Evolutionary conservation across 2,113 vertebrate species (phyloP).

Genomic region (Tachysurus fulvidraco): DNA sequence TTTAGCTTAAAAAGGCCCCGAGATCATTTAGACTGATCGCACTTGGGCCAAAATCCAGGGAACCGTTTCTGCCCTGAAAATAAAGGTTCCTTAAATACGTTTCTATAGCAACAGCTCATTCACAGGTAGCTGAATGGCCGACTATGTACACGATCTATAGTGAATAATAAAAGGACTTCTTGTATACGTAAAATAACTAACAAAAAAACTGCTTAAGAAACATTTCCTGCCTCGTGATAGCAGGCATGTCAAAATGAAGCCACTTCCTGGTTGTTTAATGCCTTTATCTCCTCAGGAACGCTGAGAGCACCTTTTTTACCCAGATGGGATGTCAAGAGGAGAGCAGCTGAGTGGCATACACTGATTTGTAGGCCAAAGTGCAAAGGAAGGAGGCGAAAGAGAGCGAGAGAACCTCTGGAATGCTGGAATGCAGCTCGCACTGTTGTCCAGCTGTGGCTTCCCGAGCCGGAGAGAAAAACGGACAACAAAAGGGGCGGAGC

Average conservation of each 20-base stretch:
- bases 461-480: conserved; percentile 3
- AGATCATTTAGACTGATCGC: too few species aligned
- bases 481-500: neutral
- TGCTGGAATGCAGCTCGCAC: conserved; percentile 34
- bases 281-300: conserved; percentile 67
- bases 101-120: neutral
- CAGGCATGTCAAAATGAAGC: neutral
- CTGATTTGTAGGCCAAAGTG: conserved; percentile 55
- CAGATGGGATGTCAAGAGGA: conserved; percentile 50
- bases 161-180: neutral
- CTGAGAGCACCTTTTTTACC: conserved; percentile 62
- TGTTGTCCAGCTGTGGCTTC: conserved; percentile 42
- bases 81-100: neutral
- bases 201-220: too few species aligned
- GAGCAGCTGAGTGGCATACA: conserved; percentile 48
- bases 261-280: conserved; percentile 31
- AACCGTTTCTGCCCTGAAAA: too few species aligned
- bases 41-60: too few species aligned
- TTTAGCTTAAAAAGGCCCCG: too few species aligned
- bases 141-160: neutral
- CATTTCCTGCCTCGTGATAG: too few species aligned
- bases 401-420: neutral
- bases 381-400: conserved; percentile 17
- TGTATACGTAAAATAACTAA: neutral
- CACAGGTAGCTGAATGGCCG: neutral